Base-by-base conservation (phyloP, 2,113 vertebrate genomes). In the Plotosus lineatus region DNA sequence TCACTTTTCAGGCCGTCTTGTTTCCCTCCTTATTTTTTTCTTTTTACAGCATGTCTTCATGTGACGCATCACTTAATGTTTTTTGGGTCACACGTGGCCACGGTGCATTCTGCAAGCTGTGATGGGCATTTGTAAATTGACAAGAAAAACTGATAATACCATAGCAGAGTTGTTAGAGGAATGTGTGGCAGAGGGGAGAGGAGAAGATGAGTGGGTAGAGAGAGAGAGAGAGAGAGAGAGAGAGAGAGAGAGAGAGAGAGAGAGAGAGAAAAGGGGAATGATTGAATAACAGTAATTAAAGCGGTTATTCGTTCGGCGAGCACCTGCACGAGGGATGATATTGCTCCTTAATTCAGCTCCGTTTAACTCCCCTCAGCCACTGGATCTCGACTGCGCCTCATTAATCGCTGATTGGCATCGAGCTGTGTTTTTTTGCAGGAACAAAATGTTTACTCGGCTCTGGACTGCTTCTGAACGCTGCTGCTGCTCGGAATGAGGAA, bases 281-380 rank as follows among this genome's bases (percentile, higher is more conserved):
- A 97, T 98, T 98, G 97, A 97, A 98, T 98, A 95, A 96, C 95
- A 94, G 96, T 98, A 98, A 98, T 98, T 98, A 97, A 97, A 97
- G 95, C 94, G 94, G 96, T 96, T 98, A 97, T 98, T 97, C 95
- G 97, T 96, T 96, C 93, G 94, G 94, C 95, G 91, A 97, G 95
- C 97, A 98, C 97, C 97, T 97, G 96, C 95, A 94, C 91, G 90
- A 93, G 90, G 90, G 91, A 93, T 92, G 92, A 92, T 92, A 93
- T 92, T 92, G 90, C 91, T 92, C 90, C 90, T 93, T 93, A 92
- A 92, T 94, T 93, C 92, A 92, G 92, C 92, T 92, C 92, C 90
- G 92, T 93, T 94, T 93, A 94, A 93, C 92, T 94, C 91, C 90
- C 90, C 92, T 90, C 91, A 90, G 90, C 89, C 91, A 90, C 88